A percentile compares a stretch with the other conserved stretches of the same genome.
Conservation (phyloP, 2,888 invertebrate genomes). For the Subacronicta megacephala region DNA sequence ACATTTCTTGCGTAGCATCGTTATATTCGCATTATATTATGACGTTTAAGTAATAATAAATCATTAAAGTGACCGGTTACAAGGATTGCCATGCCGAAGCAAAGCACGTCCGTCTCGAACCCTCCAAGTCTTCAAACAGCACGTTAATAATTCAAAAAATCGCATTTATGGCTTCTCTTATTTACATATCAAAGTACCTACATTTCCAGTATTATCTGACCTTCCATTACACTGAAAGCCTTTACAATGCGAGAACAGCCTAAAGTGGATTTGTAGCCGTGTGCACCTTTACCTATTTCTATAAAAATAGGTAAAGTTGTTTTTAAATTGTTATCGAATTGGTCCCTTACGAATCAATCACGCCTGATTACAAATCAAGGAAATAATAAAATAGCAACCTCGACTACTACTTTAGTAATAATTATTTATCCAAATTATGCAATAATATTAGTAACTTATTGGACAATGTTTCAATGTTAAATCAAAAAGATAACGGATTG, state of each 20-base stretch:
- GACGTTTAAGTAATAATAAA: constrained; percentile 10
- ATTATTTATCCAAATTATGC: constrained; percentile 17
- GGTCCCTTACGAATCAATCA: no score
- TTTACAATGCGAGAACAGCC: no score
- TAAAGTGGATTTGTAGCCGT: no score
- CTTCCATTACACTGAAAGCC: no score
- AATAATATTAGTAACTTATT: constrained; percentile 41
- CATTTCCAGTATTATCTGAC: no score
- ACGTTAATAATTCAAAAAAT: no score
- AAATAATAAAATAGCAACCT: constrained; percentile 20
- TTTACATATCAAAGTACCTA: no score
- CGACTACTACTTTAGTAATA: constrained; percentile 33
- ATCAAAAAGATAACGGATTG: constrained; percentile 47
- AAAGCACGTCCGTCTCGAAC: neutral
- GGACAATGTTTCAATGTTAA: constrained; percentile 43
- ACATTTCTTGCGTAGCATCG: constrained; percentile 12
- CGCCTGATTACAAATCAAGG: neutral
- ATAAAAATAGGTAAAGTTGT: no score
- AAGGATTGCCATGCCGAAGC: constrained; percentile 2
- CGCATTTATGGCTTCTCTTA: no score
- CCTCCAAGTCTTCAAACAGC: no score
- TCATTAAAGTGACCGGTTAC: constrained; percentile 23
- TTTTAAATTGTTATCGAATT: no score
- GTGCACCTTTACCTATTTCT: no score
- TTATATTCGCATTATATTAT: constrained; percentile 44